Conservation (phyloP, 1,140 invertebrate genomes). For the Heliconius eleuchia region DNA sequence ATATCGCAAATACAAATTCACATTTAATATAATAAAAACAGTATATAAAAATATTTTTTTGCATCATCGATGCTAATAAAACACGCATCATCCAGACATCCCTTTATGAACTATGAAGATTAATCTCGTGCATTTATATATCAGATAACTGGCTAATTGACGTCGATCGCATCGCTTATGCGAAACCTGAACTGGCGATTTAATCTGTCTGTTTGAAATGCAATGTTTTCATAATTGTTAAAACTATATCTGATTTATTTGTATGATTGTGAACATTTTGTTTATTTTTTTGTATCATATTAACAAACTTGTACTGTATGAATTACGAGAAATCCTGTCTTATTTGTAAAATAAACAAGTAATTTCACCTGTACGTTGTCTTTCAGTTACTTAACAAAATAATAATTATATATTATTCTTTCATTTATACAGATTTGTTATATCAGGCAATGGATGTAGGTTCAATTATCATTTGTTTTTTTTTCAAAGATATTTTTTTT, state of each 20-base stretch:
- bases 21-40: background rate
- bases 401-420: too few relatives aligned
- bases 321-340: too few relatives aligned
- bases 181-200: background rate
- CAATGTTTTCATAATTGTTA: conserved; percentile 4
- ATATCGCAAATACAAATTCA: too few relatives aligned
- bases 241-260: background rate
- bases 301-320: background rate
- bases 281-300: background rate
- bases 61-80: background rate
- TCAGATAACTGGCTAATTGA: conserved; percentile 8
- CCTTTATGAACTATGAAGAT: conserved; percentile 1
- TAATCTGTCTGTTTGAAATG: conserved; percentile 1
- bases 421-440: too few relatives aligned
- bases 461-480: too few relatives aligned
- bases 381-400: too few relatives aligned
- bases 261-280: background rate
- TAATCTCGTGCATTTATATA: conserved; percentile 3
- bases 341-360: too few relatives aligned
- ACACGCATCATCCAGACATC: conserved; percentile 6
- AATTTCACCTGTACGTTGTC: too few relatives aligned
- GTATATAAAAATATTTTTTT: background rate
- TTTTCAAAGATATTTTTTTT: too few relatives aligned
- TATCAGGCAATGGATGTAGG: too few relatives aligned
- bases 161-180: conserved; percentile 9